phyloP scores from a whole-genome alignment of 2,888 invertebrate species.

The Anthophora plumipes region DNA sequence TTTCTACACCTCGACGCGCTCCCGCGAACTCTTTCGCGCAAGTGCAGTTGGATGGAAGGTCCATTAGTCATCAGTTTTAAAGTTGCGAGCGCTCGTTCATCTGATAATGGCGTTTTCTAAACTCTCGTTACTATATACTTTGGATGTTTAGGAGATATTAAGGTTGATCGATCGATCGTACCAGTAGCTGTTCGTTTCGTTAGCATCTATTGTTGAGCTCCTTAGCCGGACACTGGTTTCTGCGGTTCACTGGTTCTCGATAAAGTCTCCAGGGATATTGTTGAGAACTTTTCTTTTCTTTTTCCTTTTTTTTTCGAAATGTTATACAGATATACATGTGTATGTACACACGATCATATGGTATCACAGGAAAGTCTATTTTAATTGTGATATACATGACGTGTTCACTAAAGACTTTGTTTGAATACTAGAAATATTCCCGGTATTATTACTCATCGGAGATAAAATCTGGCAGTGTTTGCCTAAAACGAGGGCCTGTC shows the following conservation, averaged over 20 bases:
- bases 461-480: conserved; percentile 17
- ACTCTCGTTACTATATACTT: conserved; percentile 22
- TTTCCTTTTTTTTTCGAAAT: background rate
- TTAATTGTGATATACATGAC: conserved; percentile 29
- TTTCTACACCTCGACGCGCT: conserved; percentile 50
- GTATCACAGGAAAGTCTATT: background rate
- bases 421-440: conserved; percentile 18
- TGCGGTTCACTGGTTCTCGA: conserved; percentile 42
- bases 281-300: background rate
- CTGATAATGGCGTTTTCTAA: background rate
- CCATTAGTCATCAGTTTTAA: conserved; percentile 43
- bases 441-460: conserved; percentile 27
- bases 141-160: conserved; percentile 38
- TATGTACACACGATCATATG: background rate
- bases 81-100: conserved; percentile 1
- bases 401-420: background rate
- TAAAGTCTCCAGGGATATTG: background rate
- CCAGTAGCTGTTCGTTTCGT: conserved; percentile 37
- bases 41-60: conserved; percentile 4
- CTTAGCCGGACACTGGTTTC: conserved; percentile 4
- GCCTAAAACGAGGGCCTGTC: conserved; percentile 1
- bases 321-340: background rate
- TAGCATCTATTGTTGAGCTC: conserved; percentile 43
- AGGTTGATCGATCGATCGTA: conserved; percentile 50
- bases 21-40: conserved; percentile 14